Conservation (phyloP, 2,888 invertebrate species). For the Choreutis nemorana region DNA sequence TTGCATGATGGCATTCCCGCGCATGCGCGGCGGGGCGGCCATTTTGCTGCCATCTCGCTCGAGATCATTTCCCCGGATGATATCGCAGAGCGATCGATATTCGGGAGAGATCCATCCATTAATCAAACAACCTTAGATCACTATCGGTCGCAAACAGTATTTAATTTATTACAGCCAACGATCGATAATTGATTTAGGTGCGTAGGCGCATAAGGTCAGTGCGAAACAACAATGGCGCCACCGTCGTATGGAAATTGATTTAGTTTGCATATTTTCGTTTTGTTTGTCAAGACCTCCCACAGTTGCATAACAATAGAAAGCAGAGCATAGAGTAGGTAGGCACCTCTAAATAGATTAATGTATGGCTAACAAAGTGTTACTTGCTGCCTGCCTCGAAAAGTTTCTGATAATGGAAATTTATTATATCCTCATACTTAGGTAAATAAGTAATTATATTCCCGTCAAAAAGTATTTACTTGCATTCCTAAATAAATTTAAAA, state of each 20-base stretch:
- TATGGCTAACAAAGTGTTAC: too few species aligned
- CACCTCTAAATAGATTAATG: too few species aligned
- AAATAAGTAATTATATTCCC: too few species aligned
- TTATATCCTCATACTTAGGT: too few species aligned
- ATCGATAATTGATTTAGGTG: slow-evolving; percentile 51
- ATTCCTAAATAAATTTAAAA: background rate
- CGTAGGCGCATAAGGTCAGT: slow-evolving; percentile 46
- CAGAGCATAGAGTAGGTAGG: background rate
- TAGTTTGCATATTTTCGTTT: slow-evolving; percentile 18
- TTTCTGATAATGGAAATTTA: too few species aligned
- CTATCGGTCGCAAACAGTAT: slow-evolving; percentile 58
- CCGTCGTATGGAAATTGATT: slow-evolving; percentile 30
- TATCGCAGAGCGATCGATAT: slow-evolving; percentile 30
- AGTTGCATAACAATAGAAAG: slow-evolving; percentile 3
- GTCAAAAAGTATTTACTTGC: background rate
- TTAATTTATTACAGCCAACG: slow-evolving; percentile 49
- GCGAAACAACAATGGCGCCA: slow-evolving; percentile 54
- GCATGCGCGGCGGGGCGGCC: slow-evolving; percentile 49
- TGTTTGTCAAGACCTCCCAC: slow-evolving; percentile 6
- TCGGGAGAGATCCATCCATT: slow-evolving; percentile 47
- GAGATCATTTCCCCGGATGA: slow-evolving; percentile 35
- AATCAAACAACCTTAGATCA: slow-evolving; percentile 52
- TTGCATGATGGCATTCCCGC: slow-evolving; percentile 18
- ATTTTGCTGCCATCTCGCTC: slow-evolving; percentile 42
- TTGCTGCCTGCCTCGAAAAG: too few species aligned